Conservation (phyloP, 2,113 vertebrate genomes). For the Caranx ignobilis region DNA sequence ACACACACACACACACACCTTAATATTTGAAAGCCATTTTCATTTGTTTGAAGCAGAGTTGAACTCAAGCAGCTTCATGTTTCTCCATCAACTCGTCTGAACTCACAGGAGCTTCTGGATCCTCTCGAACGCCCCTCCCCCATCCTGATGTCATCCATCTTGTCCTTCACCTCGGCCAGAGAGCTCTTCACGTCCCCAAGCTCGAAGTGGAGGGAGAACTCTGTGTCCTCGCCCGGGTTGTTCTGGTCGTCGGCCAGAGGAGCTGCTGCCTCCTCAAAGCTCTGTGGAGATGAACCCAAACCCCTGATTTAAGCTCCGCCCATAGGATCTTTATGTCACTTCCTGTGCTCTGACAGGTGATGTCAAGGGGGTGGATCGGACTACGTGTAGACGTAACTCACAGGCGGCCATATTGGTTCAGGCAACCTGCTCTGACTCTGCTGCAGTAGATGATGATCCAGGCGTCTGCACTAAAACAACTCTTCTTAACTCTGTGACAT, state of each 20-base stretch:
- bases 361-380: too few relatives aligned
- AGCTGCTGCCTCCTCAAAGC: slow-evolving; percentile 60
- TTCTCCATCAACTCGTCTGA: not conserved
- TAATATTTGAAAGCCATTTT: too few relatives aligned
- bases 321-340: not conserved
- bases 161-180: slow-evolving; percentile 74
- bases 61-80: too few relatives aligned
- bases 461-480: too few relatives aligned
- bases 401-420: too few relatives aligned
- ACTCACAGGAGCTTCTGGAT: slow-evolving; percentile 61
- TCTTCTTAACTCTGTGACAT: too few relatives aligned
- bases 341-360: too few relatives aligned
- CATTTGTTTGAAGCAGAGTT: too few relatives aligned
- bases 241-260: slow-evolving; percentile 44
- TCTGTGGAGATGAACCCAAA: slow-evolving; percentile 56
- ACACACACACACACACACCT: too few relatives aligned
- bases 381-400: too few relatives aligned
- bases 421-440: too few relatives aligned
- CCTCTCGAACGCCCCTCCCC: slow-evolving; percentile 54
- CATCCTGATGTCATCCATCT: slow-evolving; percentile 73
- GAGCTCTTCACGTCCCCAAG: slow-evolving; percentile 74
- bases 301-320: slow-evolving; percentile 4
- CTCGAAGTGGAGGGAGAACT: slow-evolving; percentile 70
- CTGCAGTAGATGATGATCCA: too few relatives aligned
- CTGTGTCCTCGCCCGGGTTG: slow-evolving; percentile 48